phyloP scores from a whole-genome alignment of 2,797 vertebrate species.

The Jordanella pulchra region DNA sequence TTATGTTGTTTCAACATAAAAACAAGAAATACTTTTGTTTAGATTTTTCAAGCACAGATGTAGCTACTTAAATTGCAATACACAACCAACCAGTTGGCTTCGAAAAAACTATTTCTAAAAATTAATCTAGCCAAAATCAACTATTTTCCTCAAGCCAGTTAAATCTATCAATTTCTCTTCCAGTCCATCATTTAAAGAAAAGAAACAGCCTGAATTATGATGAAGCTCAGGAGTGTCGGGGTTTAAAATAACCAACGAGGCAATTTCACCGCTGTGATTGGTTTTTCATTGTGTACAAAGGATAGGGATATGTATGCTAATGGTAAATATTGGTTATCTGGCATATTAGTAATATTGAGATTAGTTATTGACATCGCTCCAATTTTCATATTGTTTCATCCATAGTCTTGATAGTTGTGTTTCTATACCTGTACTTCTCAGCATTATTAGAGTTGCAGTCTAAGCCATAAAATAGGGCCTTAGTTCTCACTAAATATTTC shows the following conservation, averaged over 20 bases:
- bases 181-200: neutral
- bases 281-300: too few species aligned
- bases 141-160: neutral
- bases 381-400: too few species aligned
- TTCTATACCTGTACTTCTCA: neutral
- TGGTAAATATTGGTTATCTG: too few species aligned
- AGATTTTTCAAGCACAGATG: neutral
- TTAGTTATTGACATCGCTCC: too few species aligned
- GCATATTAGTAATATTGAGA: too few species aligned
- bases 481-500: neutral
- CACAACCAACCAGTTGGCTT: neutral
- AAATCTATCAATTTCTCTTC: neutral
- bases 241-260: too few species aligned
- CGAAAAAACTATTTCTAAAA: neutral
- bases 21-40: neutral
- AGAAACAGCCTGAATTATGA: neutral
- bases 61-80: neutral
- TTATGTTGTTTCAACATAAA: neutral
- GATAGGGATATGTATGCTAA: too few species aligned
- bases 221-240: too few species aligned
- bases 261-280: too few species aligned
- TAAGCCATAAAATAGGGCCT: neutral
- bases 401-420: neutral
- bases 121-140: neutral
- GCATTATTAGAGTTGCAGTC: neutral